A percentile compares a stretch with the other conserved stretches of the same genome.
Evolutionary conservation across 2,797 vertebrate species (phyloP).

Genomic region (Labeo calbasu): DNA sequence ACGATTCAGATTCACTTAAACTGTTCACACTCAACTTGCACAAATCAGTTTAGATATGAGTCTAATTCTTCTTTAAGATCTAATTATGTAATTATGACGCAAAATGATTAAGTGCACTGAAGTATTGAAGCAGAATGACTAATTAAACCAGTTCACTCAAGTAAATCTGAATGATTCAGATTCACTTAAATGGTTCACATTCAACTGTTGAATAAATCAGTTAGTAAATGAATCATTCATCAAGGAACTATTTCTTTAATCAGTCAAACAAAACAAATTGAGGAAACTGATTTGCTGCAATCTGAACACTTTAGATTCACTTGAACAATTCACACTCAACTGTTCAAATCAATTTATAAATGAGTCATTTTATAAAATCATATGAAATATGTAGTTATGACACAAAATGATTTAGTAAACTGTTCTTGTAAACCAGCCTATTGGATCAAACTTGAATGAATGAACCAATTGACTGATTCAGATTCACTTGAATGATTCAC

Average conservation of each 20-base stretch:
- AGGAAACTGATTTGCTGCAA: too few species aligned
- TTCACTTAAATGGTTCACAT: not conserved
- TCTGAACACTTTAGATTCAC: too few species aligned
- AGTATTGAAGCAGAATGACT: not conserved
- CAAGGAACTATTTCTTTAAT: not conserved
- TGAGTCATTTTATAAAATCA: not conserved
- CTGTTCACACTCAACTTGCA: not conserved
- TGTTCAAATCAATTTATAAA: not conserved
- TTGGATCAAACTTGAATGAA: not conserved
- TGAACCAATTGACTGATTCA: not conserved
- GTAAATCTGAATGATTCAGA: not conserved
- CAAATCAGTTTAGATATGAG: not conserved
- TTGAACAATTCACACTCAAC: too few species aligned
- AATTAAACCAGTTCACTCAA: not conserved
- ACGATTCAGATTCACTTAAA: not conserved
- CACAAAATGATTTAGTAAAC: not conserved
- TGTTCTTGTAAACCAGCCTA: not conserved
- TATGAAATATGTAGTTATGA: too few species aligned
- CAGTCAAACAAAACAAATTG: not conserved
- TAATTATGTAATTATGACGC: not conserved
- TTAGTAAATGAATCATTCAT: not conserved
- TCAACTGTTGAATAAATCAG: not conserved
- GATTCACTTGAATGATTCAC: not conserved
- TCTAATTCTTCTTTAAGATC: not conserved
- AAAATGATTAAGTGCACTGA: not conserved